Conservation (phyloP, 92 coral and sea anemone genomes). For the Scolanthus callimorphus region DNA sequence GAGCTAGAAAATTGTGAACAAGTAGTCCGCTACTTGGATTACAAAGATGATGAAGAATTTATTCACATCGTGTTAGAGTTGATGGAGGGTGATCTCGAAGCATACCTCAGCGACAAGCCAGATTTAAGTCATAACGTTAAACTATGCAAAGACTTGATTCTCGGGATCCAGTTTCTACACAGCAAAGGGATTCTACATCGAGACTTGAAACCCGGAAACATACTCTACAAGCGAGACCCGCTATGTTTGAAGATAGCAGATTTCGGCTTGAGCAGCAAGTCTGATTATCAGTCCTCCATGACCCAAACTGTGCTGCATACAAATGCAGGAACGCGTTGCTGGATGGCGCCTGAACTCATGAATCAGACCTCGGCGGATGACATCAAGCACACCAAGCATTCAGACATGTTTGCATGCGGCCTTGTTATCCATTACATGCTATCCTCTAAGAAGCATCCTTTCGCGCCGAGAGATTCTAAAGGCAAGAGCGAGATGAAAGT, state of each 20-base stretch:
- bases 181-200: too few relatives aligned
- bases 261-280: conserved; percentile 33
- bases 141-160: conserved; percentile 18
- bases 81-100: too few relatives aligned
- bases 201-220: conserved; percentile 53
- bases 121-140: too few relatives aligned
- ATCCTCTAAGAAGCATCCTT: conserved; percentile 54
- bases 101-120: too few relatives aligned
- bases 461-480: conserved; percentile 5
- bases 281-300: not conserved
- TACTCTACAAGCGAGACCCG: conserved; percentile 30
- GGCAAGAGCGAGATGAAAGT: not conserved
- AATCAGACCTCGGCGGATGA: too few relatives aligned
- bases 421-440: too few relatives aligned
- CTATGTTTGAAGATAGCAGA: too few relatives aligned
- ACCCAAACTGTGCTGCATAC: conserved; percentile 9
- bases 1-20: conserved; percentile 27
- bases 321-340: conserved; percentile 38
- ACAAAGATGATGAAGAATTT: conserved; percentile 19
- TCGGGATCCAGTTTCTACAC: conserved; percentile 29
- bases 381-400: too few relatives aligned
- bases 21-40: conserved; percentile 33
- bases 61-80: conserved; percentile 42
- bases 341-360: too few relatives aligned
- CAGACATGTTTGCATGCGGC: too few relatives aligned